Evolutionary conservation across 2,797 vertebrate genomes (phyloP).

Genomic region (Brachyalestes nurse): DNA sequence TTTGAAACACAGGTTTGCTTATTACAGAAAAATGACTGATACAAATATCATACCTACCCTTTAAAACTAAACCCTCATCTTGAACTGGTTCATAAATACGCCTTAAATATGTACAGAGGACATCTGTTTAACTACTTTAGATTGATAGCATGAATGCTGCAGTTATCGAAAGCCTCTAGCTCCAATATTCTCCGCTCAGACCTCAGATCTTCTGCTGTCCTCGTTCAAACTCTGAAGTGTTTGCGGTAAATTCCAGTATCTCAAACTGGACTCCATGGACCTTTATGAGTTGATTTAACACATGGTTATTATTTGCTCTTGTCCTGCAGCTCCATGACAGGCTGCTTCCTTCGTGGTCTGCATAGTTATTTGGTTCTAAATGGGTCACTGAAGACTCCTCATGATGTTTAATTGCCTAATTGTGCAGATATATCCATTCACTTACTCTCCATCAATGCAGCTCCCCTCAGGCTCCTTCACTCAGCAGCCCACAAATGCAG

Average conservation of each 20-base stretch:
- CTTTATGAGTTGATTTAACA: neutral
- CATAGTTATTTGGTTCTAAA: constrained; percentile 22
- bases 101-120: neutral
- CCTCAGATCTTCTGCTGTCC: neutral
- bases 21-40: constrained; percentile 5
- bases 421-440: constrained; percentile 28
- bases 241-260: neutral
- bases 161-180: neutral
- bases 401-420: constrained; percentile 22
- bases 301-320: neutral
- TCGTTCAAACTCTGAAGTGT: neutral
- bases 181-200: too few relatives aligned
- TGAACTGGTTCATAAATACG: constrained; percentile 23
- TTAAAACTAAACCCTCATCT: constrained; percentile 15
- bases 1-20: neutral
- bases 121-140: constrained; percentile 1
- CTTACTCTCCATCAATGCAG: constrained; percentile 25
- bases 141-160: neutral
- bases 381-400: constrained; percentile 1
- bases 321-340: neutral
- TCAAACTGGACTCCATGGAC: neutral
- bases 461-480: constrained; percentile 18
- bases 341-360: neutral
- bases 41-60: constrained; percentile 12
- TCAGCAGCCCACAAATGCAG: constrained; percentile 12